phyloP scores from a whole-genome alignment of 2,113 vertebrate species.

The Tachuris rubrigastra region DNA sequence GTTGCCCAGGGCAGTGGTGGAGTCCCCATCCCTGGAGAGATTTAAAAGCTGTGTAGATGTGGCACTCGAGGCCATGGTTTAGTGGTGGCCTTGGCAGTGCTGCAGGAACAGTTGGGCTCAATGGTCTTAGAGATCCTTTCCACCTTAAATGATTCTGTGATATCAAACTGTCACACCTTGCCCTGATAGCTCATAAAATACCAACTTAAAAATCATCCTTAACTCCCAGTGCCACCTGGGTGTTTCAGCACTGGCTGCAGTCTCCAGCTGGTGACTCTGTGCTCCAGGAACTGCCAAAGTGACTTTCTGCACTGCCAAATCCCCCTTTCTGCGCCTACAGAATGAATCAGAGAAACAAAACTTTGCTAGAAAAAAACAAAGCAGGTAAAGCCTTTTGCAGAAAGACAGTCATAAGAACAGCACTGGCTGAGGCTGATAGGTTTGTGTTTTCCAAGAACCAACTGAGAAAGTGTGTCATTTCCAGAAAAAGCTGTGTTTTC shows the following conservation, averaged over 20 bases:
- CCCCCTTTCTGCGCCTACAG: background rate
- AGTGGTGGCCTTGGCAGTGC: background rate
- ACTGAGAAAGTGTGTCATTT: background rate
- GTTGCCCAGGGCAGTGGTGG: background rate
- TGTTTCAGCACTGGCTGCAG: background rate
- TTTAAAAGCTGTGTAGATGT: fast-evolving
- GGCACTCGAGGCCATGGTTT: background rate
- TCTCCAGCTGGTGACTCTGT: fast-evolving
- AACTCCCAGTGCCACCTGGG: background rate
- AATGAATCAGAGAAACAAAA: background rate
- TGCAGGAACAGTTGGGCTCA: background rate
- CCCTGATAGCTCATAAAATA: background rate
- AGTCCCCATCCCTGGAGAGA: background rate
- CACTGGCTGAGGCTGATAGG: background rate
- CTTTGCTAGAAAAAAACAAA: background rate
- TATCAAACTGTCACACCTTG: background rate
- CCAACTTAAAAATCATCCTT: background rate
- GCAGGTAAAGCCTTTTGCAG: background rate
- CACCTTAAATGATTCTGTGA: background rate
- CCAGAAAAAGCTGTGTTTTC: background rate
- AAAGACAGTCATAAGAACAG: background rate
- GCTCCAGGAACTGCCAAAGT: background rate
- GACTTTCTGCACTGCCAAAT: background rate
- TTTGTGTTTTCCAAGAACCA: background rate
- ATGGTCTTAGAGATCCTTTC: background rate